phyloP scores from a whole-genome alignment of 2,888 invertebrate genomes.

The Vannuccia rotundouncinata region DNA sequence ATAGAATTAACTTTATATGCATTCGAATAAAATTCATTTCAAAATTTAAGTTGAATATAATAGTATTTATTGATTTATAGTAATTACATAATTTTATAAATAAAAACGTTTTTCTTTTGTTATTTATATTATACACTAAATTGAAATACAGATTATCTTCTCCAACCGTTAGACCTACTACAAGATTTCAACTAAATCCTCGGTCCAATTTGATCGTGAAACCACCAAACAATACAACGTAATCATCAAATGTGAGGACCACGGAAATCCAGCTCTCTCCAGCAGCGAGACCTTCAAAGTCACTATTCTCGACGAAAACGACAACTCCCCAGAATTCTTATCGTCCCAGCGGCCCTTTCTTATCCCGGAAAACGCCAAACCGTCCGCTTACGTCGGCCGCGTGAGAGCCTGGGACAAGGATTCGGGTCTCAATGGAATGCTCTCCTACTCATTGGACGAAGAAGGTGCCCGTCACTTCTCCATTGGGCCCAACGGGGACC shows the following conservation, averaged over 20 bases:
- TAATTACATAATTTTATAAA: too few species aligned
- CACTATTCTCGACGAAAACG: conserved; percentile 32
- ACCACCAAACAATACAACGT: neutral
- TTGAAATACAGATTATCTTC: too few species aligned
- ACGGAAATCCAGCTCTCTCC: neutral
- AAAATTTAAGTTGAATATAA: too few species aligned
- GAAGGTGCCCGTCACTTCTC: neutral
- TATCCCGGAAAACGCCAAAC: neutral
- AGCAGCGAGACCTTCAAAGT: neutral
- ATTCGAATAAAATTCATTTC: too few species aligned
- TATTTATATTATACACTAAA: too few species aligned
- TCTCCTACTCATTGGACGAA: neutral
- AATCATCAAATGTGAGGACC: conserved; percentile 1
- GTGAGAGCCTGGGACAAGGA: neutral
- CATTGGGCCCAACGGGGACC: neutral
- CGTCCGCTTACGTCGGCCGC: neutral
- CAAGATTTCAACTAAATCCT: neutral
- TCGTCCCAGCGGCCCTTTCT: neutral
- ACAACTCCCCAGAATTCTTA: conserved; percentile 27
- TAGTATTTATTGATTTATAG: too few species aligned
- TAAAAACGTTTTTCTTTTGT: too few species aligned
- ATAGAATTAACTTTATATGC: too few species aligned
- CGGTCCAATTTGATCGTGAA: conserved; percentile 23
- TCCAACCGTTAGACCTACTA: neutral
- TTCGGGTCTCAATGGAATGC: neutral